Evolutionary conservation across 2,113 vertebrate species (phyloP), one percentile per base, ranked within the genome.

Genomic region (Oostethus manadensis): DNA sequence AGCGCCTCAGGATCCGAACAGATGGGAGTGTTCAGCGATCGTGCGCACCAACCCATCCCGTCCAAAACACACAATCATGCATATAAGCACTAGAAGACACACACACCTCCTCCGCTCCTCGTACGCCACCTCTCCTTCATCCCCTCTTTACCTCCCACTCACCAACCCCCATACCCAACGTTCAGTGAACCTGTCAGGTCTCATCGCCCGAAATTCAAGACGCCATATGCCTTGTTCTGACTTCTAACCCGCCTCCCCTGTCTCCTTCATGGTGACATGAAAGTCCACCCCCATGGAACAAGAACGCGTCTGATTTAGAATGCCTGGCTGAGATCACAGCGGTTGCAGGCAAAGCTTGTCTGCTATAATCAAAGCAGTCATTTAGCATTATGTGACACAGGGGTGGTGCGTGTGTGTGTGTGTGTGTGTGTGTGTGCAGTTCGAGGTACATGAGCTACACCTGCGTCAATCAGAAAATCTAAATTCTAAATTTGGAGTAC

Each of bases 11-110:
- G 93, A 91, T 85, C 84, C 70, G 84, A 92, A 89, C 93, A 91
- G 87, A 89, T 84, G 92, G 92, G 90, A 90, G 87, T 86, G 89
- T 94, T 95, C 92, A 93, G 89, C 88, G 89, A 90, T 82, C 88
- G 73, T 77, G 51, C 66, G 69, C 59, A 62, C 56, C 45, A 64
- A 55, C 75, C 73, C 68, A 67, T 77, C 63, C 75, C 55, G 51
- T 23, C 66, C 67, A 68, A 74, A 74, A 73, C 57, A 45, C 70
- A 66, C 47, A 56, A 48, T 44, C 60, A 33, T 13, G 73, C n/a
- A 51, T 50, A 71, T 50, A 71, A 26, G 55, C n/a, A 51, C 21
- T 15, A 16, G 43, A 58, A 70, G 26, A 16, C 49, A 58, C 60
- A 60, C 56, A 60, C 58, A 60, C 26, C 42, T 46, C 54, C 60